These are phyloP conservation scores for Caenorhabditis wallacei DNA, from an alignment of 2,888 invertebrate genomes.

Conservation along the genomic window DNA sequence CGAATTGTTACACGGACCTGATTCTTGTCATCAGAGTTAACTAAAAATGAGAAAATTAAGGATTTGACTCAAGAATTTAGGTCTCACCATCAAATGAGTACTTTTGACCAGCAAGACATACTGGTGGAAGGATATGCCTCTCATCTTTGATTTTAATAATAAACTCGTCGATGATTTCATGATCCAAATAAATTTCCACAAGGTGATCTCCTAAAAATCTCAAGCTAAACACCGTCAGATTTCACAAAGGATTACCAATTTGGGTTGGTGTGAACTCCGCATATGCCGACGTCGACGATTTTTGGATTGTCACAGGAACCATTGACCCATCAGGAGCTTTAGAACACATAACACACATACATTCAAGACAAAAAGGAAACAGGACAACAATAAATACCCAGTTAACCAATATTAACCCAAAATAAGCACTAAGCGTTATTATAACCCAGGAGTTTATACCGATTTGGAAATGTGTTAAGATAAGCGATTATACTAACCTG, in stretches of 20 bases:
- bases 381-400: conserved; percentile 38
- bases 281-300: conserved; percentile 74
- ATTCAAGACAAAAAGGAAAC: conserved; percentile 31
- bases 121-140: conserved; percentile 63
- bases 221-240: not conserved
- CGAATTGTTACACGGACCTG: conserved; percentile 76
- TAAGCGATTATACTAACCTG: conserved; percentile 73
- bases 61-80: not conserved
- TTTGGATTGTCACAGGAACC: conserved; percentile 73
- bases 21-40: conserved; percentile 71
- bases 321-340: conserved; percentile 77
- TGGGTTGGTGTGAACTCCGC: conserved; percentile 64
- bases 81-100: conserved; percentile 73
- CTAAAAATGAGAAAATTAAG: conserved; percentile 38
- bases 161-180: conserved; percentile 65
- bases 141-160: conserved; percentile 60
- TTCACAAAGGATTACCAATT: conserved; percentile 33
- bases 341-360: conserved; percentile 65
- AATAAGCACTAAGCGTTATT: conserved; percentile 38
- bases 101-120: conserved; percentile 73
- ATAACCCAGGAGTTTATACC: conserved; percentile 36
- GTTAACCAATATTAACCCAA: conserved; percentile 40
- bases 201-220: conserved; percentile 74
- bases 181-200: conserved; percentile 76
- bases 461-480: not conserved